phyloP scores from a whole-genome alignment of 2,113 vertebrate genomes.

The Lampris incognitus region DNA sequence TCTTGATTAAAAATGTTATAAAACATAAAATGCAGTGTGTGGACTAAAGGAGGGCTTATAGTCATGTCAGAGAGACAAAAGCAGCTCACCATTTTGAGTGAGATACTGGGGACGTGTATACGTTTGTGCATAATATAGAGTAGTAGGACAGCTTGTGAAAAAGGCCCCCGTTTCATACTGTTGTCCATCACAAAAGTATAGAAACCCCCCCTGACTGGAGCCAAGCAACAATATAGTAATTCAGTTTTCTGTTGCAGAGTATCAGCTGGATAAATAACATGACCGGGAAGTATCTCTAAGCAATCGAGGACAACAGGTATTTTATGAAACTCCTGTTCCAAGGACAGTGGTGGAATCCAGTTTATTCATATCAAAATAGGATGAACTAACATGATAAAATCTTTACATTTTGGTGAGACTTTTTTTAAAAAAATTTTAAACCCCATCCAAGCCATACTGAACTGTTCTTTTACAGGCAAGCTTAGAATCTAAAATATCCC shows the following conservation, averaged over 20 bases:
- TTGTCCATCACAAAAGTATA: neutral
- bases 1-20: neutral
- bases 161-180: neutral
- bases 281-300: neutral
- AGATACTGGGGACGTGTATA: neutral
- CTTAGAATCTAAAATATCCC: conserved; percentile 5
- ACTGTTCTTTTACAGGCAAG: conserved; percentile 3
- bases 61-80: neutral
- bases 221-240: conserved; percentile 19
- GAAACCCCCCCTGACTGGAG: neutral
- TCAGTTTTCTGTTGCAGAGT: conserved; percentile 15
- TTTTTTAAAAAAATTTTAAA: neutral
- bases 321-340: neutral
- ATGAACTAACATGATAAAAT: neutral
- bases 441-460: conserved; percentile 5
- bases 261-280: neutral
- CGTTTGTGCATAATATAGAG: neutral
- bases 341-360: neutral
- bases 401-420: conserved; percentile 8
- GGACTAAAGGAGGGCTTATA: neutral
- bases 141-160: neutral
- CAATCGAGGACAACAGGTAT: neutral
- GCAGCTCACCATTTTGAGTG: neutral
- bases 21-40: neutral
- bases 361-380: conserved; percentile 12